Evolutionary conservation across 2,888 invertebrate species (phyloP).

Genomic region (Carcina quercana): DNA sequence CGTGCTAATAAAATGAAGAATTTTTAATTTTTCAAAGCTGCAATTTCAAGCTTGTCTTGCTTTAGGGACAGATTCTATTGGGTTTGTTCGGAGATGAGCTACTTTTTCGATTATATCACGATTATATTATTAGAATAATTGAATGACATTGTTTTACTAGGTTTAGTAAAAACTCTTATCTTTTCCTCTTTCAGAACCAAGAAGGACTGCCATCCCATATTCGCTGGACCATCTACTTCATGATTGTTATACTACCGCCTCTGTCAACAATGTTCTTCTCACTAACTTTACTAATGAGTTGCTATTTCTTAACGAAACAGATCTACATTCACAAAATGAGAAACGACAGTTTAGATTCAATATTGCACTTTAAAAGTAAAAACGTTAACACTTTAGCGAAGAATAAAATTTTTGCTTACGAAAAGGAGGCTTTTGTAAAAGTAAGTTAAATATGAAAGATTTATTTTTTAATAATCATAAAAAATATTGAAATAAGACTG

Average conservation of each 20-base stretch:
- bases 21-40: no score
- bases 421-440: constrained; percentile 48
- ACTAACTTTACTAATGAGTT: constrained; percentile 33
- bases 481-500: no score
- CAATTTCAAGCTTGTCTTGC: no score
- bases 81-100: no score
- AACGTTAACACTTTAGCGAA: constrained; percentile 36
- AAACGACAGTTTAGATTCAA: constrained; percentile 34
- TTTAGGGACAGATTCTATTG: no score
- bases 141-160: no score
- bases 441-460: constrained; percentile 7
- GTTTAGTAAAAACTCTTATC: no score
- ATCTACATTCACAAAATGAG: constrained; percentile 33
- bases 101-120: no score
- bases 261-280: constrained; percentile 43
- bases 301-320: constrained; percentile 42
- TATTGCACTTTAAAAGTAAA: constrained; percentile 44
- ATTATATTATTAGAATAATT: no score
- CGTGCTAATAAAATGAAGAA: no score
- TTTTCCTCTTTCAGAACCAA: constrained; percentile 64
- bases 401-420: constrained; percentile 46
- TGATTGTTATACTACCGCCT: constrained; percentile 65
- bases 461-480: not conserved
- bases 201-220: constrained; percentile 70
- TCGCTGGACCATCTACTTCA: constrained; percentile 58